phyloP scores from a whole-genome alignment of 2,888 invertebrate genomes.

The Volucella inanis region DNA sequence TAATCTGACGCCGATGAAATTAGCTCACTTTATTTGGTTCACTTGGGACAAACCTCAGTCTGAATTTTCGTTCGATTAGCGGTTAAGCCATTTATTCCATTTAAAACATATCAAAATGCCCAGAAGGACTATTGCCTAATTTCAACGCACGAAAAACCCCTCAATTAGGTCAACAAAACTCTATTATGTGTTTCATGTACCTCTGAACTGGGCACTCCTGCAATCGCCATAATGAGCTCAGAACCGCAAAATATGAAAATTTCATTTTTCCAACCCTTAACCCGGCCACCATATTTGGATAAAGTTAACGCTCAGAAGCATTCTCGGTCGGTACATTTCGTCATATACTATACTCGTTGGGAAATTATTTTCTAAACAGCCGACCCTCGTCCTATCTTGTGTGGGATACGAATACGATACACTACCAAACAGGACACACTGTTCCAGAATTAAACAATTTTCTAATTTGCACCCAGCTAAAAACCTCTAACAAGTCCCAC shows the following conservation, averaged over 20 bases:
- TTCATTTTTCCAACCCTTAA: conserved; percentile 48
- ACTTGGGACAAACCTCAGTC: conserved; percentile 69
- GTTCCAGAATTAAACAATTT: conserved; percentile 72
- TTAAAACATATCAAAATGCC: conserved; percentile 61
- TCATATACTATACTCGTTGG: not conserved
- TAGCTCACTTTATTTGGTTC: conserved; percentile 27
- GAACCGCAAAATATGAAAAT: conserved; percentile 70
- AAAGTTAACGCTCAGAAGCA: conserved; percentile 46
- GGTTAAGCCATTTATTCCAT: conserved; percentile 56
- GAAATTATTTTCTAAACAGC: conserved; percentile 52
- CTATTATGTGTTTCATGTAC: conserved; percentile 24
- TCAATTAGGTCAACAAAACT: conserved; percentile 71
- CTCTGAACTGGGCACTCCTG: not conserved
- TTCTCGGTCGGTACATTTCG: conserved; percentile 26
- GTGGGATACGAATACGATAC: not conserved
- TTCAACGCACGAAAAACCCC: conserved; percentile 27
- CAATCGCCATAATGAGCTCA: conserved; percentile 53
- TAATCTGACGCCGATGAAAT: conserved; percentile 41
- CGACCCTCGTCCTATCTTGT: not conserved
- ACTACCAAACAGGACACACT: conserved; percentile 31
- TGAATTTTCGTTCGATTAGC: conserved; percentile 68
- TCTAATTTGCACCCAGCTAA: conserved; percentile 74
- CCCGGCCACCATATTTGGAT: conserved; percentile 53
- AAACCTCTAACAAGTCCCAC: conserved; percentile 66
- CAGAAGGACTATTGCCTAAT: conserved; percentile 61